Evolutionary conservation across 1,140 invertebrate species (phyloP).

Genomic region (Nasonia longicornis): DNA sequence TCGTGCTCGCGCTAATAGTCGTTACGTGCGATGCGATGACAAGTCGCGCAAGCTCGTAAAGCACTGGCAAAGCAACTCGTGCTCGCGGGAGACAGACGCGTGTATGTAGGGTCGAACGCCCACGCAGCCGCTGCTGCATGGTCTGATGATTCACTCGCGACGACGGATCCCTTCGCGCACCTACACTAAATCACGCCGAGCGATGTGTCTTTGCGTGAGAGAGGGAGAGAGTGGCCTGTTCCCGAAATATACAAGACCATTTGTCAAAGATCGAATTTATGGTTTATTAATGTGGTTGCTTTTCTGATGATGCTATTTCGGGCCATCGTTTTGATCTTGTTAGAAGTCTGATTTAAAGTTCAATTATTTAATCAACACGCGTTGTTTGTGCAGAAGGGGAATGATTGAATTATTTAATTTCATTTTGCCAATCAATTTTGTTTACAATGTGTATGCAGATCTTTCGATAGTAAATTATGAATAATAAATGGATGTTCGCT

Average conservation of each 20-base stretch:
- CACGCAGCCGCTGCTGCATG: conserved; percentile 7
- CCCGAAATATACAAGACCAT: conserved; percentile 31
- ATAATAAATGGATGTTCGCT: too few species aligned
- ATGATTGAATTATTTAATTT: too few species aligned
- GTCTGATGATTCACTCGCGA: conserved; percentile 43
- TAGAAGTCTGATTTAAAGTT: too few species aligned
- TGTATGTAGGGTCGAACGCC: conserved; percentile 13
- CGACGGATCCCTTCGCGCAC: conserved; percentile 12
- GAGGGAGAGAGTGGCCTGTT: neutral
- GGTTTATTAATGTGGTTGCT: neutral
- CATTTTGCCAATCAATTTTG: too few species aligned
- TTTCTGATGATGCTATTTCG: neutral
- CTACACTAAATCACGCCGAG: conserved; percentile 37
- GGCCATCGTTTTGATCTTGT: neutral
- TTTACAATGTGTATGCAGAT: too few species aligned
- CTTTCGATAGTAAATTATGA: too few species aligned
- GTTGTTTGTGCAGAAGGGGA: too few species aligned
- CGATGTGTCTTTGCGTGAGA: neutral
- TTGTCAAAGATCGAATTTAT: conserved; percentile 38
- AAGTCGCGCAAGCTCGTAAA: conserved; percentile 43
- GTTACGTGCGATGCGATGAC: conserved; percentile 40
- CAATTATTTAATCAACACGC: too few species aligned
- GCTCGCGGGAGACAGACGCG: neutral
- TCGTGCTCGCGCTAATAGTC: conserved; percentile 46
- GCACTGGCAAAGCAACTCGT: neutral